Evolutionary conservation across 2,888 invertebrate species (phyloP).

Genomic region (Campoplex nolae): DNA sequence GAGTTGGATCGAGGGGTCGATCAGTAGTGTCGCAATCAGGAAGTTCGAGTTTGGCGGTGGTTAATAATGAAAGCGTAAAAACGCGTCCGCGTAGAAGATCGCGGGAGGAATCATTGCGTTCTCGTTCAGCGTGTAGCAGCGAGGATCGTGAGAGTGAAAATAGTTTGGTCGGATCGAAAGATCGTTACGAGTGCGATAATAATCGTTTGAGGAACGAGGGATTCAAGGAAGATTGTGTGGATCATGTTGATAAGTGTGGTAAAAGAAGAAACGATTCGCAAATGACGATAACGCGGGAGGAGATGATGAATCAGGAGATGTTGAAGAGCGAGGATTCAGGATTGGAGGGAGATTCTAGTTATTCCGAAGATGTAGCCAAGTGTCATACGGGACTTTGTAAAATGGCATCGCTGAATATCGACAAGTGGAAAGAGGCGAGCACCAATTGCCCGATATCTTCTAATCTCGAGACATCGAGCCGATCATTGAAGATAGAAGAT

Average conservation of each 20-base stretch:
- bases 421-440: conserved; percentile 66
- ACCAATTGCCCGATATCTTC: conserved; percentile 27
- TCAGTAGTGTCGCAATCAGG: conserved; percentile 45
- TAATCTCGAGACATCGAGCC: conserved; percentile 69
- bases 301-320: conserved; percentile 43
- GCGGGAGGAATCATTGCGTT: conserved; percentile 74
- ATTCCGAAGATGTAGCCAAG: conserved; percentile 47
- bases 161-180: conserved; percentile 71
- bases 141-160: conserved; percentile 66
- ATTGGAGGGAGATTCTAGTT: conserved; percentile 55
- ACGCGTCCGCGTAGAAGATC: conserved; percentile 77
- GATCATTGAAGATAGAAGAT: conserved; percentile 77
- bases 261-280: conserved; percentile 26
- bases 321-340: conserved; percentile 60
- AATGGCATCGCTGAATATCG: conserved; percentile 60
- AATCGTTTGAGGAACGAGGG: conserved; percentile 73
- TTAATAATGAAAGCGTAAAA: conserved; percentile 46
- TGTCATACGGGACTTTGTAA: conserved; percentile 28
- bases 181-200: conserved; percentile 73
- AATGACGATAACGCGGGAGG: conserved; percentile 55
- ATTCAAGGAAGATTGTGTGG: conserved; percentile 75
- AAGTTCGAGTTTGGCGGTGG: conserved; percentile 81
- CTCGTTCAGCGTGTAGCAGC: conserved; percentile 80
- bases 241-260: conserved; percentile 47
- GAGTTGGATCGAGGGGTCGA: conserved; percentile 50